These are phyloP conservation scores for Mustelus asterias DNA, from an alignment of 2,113 vertebrate species.

Conservation along the genomic window DNA sequence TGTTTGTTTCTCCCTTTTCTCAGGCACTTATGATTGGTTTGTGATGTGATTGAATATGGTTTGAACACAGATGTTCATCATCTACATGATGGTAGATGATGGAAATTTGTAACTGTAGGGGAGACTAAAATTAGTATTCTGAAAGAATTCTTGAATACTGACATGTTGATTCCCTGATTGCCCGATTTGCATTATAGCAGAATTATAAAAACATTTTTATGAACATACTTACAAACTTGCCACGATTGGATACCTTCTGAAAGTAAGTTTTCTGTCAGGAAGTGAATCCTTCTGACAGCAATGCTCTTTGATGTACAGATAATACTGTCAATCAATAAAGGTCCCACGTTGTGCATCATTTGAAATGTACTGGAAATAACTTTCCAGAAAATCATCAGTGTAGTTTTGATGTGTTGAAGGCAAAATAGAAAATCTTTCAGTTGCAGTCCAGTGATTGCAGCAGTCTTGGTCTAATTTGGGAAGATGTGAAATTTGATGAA, in stretches of 20 bases:
- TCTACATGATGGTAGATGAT: not conserved
- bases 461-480: not conserved
- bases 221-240: not conserved
- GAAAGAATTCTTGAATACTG: not conserved
- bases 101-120: not conserved
- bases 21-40: not conserved
- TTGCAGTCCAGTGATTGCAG: too few relatives aligned
- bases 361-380: not conserved
- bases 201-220: not conserved
- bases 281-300: not conserved
- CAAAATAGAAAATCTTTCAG: not conserved
- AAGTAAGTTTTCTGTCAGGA: not conserved
- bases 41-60: not conserved
- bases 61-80: not conserved
- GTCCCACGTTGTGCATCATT: not conserved
- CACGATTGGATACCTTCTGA: not conserved
- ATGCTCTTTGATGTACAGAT: not conserved
- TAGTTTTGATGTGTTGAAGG: not conserved
- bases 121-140: not conserved
- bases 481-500: not conserved
- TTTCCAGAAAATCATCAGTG: not conserved
- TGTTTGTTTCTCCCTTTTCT: not conserved
- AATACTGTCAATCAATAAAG: not conserved
- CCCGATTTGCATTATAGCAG: not conserved
- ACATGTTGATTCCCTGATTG: not conserved